Percentiles rank a stretch among this genome's conserved stretches.
Evolutionary conservation across 1,140 invertebrate species (phyloP).

Genomic region (Lasaia peninsularis): DNA sequence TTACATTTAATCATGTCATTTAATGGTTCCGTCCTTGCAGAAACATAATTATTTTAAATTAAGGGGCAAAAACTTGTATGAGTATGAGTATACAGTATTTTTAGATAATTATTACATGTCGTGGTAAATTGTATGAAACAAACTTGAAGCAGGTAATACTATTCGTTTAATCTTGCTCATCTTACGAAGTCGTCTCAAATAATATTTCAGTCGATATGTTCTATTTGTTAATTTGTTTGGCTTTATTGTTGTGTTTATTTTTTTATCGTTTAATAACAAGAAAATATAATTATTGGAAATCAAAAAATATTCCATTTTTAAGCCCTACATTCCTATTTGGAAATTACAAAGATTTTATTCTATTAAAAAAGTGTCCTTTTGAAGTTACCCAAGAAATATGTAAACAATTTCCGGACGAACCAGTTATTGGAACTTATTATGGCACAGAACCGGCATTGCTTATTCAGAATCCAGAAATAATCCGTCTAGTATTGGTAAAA

Average conservation of each 20-base stretch:
- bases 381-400: slow-evolving; percentile 22
- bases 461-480: slow-evolving; percentile 58
- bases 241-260: slow-evolving; percentile 2
- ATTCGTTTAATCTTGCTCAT: too few relatives aligned
- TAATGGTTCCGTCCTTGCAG: too few relatives aligned
- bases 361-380: slow-evolving; percentile 28
- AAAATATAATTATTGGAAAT: slow-evolving; percentile 48
- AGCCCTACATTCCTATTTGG: slow-evolving; percentile 46
- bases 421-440: slow-evolving; percentile 52
- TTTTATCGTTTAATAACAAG: slow-evolving; percentile 10
- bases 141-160: too few relatives aligned
- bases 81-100: too few relatives aligned
- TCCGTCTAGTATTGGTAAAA: slow-evolving; percentile 66
- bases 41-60: too few relatives aligned
- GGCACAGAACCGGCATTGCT: slow-evolving; percentile 53
- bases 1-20: too few relatives aligned
- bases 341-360: slow-evolving; percentile 43
- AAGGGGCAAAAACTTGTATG: too few relatives aligned
- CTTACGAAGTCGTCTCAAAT: neutral
- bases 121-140: too few relatives aligned
- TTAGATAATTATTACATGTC: too few relatives aligned
- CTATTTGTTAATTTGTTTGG: neutral
- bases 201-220: neutral
- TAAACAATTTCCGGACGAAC: slow-evolving; percentile 38
- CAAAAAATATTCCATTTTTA: slow-evolving; percentile 37